phyloP scores from a whole-genome alignment of 2,888 invertebrate genomes.

The Dolichomitus sp. region DNA sequence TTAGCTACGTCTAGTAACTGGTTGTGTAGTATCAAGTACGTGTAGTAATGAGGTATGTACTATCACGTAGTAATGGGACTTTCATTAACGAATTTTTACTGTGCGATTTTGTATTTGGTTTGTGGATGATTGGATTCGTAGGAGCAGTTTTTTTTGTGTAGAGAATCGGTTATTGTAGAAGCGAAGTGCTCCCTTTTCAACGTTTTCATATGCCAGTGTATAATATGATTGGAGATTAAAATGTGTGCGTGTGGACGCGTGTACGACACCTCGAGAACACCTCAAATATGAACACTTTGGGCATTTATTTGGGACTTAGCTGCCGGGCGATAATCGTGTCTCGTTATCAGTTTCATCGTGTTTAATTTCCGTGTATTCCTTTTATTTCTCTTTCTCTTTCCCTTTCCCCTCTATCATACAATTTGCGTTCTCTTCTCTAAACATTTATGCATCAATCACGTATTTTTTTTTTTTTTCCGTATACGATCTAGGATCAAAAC shows the following conservation, averaged over 20 bases:
- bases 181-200: neutral
- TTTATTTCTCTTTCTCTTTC: neutral
- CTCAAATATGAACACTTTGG: slow-evolving; percentile 84
- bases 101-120: too few relatives aligned
- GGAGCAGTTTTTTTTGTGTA: too few relatives aligned
- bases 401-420: neutral
- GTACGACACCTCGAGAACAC: slow-evolving; percentile 79
- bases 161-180: too few relatives aligned
- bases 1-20: too few relatives aligned
- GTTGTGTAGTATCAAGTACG: too few relatives aligned
- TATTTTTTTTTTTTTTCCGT: slow-evolving; percentile 19
- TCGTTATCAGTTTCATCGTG: slow-evolving; percentile 6
- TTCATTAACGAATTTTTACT: slow-evolving; percentile 14
- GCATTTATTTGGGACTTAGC: slow-evolving; percentile 80
- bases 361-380: neutral
- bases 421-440: slow-evolving; percentile 3
- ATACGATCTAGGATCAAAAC: slow-evolving; percentile 59
- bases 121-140: too few relatives aligned
- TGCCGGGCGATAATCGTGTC: slow-evolving; percentile 72
- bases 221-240: slow-evolving; percentile 67
- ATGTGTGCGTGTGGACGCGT: slow-evolving; percentile 74
- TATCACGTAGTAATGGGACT: neutral
- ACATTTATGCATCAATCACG: slow-evolving; percentile 29
- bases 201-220: slow-evolving; percentile 39
- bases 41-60: too few relatives aligned